These are phyloP conservation scores for Seriola aureovittata DNA, from an alignment of 2,113 vertebrate genomes.

Conservation along the genomic window DNA sequence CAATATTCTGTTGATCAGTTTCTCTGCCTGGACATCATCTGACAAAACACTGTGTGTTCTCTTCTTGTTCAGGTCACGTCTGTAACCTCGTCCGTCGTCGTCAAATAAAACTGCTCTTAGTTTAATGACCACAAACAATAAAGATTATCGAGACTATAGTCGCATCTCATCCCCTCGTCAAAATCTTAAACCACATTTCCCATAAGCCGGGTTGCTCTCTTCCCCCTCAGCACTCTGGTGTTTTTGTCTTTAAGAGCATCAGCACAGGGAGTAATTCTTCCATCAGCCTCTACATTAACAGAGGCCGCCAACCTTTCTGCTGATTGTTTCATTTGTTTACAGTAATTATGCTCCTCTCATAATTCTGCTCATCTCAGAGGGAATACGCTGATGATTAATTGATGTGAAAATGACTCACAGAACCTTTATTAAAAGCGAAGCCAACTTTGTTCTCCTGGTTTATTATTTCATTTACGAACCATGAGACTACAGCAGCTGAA, in stretches of 20 bases:
- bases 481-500: neutral
- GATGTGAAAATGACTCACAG: conserved; percentile 28
- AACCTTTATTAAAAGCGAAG: conserved; percentile 14
- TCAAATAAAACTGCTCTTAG: neutral
- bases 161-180: neutral
- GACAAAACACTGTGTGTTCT: too few relatives aligned
- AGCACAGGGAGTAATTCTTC: neutral
- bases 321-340: conserved; percentile 49
- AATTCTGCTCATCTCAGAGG: conserved; percentile 28
- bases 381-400: conserved; percentile 23
- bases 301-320: conserved; percentile 18
- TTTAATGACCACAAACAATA: neutral
- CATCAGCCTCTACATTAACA: neutral
- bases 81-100: neutral
- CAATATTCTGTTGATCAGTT: too few relatives aligned
- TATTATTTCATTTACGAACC: conserved; percentile 30
- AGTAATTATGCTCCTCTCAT: conserved; percentile 28
- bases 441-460: conserved; percentile 5
- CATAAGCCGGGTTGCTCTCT: neutral
- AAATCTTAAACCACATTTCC: conserved; percentile 7
- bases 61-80: too few relatives aligned
- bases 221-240: neutral
- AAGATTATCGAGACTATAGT: neutral
- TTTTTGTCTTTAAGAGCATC: neutral
- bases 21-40: too few relatives aligned